phyloP scores from a whole-genome alignment of 2,797 vertebrate species.

The Gorsachius magnificus region DNA sequence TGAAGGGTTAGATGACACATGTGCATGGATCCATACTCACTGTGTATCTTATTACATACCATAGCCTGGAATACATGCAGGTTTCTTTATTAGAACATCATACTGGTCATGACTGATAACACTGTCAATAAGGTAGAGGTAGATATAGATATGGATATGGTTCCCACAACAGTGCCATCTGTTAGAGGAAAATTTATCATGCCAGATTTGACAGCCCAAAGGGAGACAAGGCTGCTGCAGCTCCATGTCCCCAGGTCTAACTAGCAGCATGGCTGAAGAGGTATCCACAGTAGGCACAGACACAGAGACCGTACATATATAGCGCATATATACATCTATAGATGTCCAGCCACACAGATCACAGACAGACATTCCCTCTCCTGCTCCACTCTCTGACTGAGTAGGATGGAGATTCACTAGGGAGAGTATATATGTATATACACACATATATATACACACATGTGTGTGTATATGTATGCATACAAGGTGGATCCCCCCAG shows the following conservation, averaged over 20 bases:
- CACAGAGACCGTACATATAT: accelerated
- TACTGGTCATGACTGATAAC: not conserved
- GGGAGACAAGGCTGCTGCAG: not conserved
- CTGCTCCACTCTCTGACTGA: not conserved
- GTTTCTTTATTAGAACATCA: not conserved
- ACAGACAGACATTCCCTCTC: not conserved
- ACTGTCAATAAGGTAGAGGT: not conserved
- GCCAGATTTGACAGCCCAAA: not conserved
- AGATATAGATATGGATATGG: not conserved
- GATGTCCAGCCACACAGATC: not conserved
- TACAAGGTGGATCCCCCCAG: not conserved
- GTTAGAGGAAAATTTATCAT: not conserved
- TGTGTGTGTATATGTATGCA: no score
- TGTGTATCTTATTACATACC: not conserved
- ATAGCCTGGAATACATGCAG: not conserved
- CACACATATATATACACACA: no score
- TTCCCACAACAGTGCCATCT: not conserved
- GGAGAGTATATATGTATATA: not conserved
- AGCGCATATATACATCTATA: not conserved
- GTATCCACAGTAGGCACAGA: not conserved
- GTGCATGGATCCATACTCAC: not conserved
- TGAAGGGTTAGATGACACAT: not conserved
- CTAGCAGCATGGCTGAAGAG: not conserved
- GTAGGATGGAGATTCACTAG: not conserved
- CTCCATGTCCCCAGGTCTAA: not conserved